Evolutionary conservation across 2,888 invertebrate genomes (phyloP).

Genomic region (Linnaemya tessellans): DNA sequence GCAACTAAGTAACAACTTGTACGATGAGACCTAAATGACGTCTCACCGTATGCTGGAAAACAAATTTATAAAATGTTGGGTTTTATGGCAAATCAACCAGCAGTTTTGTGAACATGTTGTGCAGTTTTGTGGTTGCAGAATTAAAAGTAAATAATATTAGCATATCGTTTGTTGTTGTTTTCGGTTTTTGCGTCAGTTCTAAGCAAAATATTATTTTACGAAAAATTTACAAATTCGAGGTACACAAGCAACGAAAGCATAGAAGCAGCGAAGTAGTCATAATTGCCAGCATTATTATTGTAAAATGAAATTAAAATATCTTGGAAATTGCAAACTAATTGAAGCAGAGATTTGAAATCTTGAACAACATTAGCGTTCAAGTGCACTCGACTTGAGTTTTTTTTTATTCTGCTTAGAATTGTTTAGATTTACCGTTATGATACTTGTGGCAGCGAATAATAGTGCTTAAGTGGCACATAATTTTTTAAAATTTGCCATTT

Average conservation of each 20-base stretch:
- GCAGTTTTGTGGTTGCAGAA: slow-evolving; percentile 46
- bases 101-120: slow-evolving; percentile 45
- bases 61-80: slow-evolving; percentile 21
- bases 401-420: not conserved
- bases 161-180: slow-evolving; percentile 70
- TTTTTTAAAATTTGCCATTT: not conserved
- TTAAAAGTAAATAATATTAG: slow-evolving; percentile 63
- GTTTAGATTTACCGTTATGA: not conserved
- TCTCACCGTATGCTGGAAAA: slow-evolving; percentile 8
- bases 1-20: slow-evolving; percentile 21
- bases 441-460: not conserved
- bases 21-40: slow-evolving; percentile 16
- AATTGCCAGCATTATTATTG: not conserved
- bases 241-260: not conserved
- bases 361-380: not conserved
- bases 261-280: not conserved
- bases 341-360: not conserved
- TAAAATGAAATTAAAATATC: not conserved
- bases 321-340: slow-evolving; percentile 1
- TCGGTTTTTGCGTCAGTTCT: slow-evolving; percentile 53
- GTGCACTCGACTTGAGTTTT: not conserved
- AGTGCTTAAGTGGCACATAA: not conserved
- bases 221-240: not conserved
- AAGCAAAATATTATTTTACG: slow-evolving; percentile 57
- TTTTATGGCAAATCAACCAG: slow-evolving; percentile 29